Percentiles rank a stretch among this genome's conserved stretches.
Conservation (phyloP, 2,797 vertebrate species). For the Hirundo rustica region DNA sequence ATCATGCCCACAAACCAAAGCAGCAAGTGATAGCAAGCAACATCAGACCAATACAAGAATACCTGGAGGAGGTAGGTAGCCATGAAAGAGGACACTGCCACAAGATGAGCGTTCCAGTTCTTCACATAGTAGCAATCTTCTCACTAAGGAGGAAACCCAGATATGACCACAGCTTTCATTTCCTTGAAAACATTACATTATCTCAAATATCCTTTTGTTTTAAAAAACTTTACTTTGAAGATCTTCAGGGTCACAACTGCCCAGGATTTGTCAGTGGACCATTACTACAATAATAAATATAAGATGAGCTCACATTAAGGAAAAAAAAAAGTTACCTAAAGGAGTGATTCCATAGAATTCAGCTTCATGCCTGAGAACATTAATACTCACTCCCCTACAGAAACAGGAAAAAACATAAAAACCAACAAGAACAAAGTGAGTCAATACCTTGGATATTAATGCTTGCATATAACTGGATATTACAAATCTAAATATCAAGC, state of each 20-base stretch:
- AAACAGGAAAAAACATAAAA: background rate
- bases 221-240: background rate
- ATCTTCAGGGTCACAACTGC: background rate
- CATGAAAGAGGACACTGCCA: constrained; percentile 97
- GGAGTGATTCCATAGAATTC: constrained; percentile 99
- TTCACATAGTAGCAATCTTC: constrained; percentile 92
- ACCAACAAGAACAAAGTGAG: background rate
- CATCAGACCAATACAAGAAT: background rate
- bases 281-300: background rate
- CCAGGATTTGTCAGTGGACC: background rate
- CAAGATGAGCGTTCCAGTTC: constrained; percentile 97
- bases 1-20: background rate
- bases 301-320: background rate
- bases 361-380: constrained; percentile 93
- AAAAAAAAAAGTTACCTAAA: constrained; percentile 81
- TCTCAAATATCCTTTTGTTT: background rate
- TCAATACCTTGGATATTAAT: background rate
- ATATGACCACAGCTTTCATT: background rate
- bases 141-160: constrained; percentile 75
- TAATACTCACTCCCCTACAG: constrained; percentile 93
- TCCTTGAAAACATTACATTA: background rate
- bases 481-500: background rate
- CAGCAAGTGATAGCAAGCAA: background rate
- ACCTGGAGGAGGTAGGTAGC: constrained; percentile 97
- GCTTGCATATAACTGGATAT: background rate